Evolutionary conservation across 2,113 vertebrate genomes (phyloP).

Genomic region (Oncorhynchus nerka): DNA sequence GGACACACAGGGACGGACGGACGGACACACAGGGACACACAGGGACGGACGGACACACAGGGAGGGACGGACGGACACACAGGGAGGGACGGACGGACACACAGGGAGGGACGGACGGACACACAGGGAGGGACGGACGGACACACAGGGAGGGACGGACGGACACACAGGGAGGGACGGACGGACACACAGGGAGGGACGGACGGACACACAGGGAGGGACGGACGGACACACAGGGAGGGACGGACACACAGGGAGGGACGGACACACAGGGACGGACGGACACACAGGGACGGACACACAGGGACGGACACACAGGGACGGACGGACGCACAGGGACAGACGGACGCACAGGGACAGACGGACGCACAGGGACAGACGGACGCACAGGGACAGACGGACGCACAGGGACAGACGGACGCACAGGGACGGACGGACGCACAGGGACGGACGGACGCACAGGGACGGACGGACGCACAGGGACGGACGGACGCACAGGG

Average conservation of each 20-base stretch:
- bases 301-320: background rate
- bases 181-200: background rate
- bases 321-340: background rate
- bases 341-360: background rate
- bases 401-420: background rate
- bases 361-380: background rate
- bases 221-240: background rate
- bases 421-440: too few relatives aligned
- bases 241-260: background rate
- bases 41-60: too few relatives aligned
- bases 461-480: background rate
- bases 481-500: background rate
- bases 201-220: background rate
- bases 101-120: background rate
- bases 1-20: background rate
- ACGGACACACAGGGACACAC: too few relatives aligned
- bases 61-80: background rate
- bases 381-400: background rate
- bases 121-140: background rate
- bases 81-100: too few relatives aligned
- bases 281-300: background rate
- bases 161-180: background rate
- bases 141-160: background rate
- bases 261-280: background rate
- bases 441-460: too few relatives aligned